Percentiles rank a stretch among this genome's conserved stretches.
phyloP scores from a whole-genome alignment of 2,888 invertebrate species.

The Germaria angustata region DNA sequence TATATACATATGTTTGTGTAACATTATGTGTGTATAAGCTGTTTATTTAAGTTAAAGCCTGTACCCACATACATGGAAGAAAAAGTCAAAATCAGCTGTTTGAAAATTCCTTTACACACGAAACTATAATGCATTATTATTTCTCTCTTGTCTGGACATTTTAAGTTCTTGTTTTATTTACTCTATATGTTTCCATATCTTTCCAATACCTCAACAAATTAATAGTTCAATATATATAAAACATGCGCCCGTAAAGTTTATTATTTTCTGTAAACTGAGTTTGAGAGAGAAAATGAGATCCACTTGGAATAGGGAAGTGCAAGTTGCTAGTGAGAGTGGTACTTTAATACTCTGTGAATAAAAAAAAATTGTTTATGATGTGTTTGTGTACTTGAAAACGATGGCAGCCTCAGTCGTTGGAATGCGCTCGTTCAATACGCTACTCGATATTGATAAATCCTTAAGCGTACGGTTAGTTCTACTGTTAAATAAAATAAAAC shows the following conservation, averaged over 20 bases:
- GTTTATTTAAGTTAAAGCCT: neutral
- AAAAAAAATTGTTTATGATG: slow-evolving; percentile 13
- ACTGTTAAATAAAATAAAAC: neutral
- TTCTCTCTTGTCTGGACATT: neutral
- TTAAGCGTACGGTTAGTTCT: slow-evolving; percentile 29
- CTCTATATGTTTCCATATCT: neutral
- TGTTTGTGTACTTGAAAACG: slow-evolving; percentile 59
- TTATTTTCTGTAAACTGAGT: neutral
- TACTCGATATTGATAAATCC: slow-evolving; percentile 64
- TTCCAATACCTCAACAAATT: slow-evolving; percentile 44
- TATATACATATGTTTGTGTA: neutral
- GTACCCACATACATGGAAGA: neutral
- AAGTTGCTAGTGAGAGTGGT: neutral
- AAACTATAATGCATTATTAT: neutral
- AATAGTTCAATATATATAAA: neutral
- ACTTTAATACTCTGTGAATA: neutral
- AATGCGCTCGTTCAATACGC: slow-evolving; percentile 76
- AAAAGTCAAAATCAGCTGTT: slow-evolving; percentile 61
- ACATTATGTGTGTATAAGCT: too few relatives aligned
- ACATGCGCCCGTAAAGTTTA: slow-evolving; percentile 32
- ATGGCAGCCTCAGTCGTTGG: slow-evolving; percentile 75
- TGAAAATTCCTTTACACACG: slow-evolving; percentile 20
- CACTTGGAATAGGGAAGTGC: neutral
- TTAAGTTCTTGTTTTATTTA: neutral
- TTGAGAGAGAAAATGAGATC: slow-evolving; percentile 2